These are phyloP conservation scores for Chionis minor DNA, from an alignment of 2,113 vertebrate genomes.

Conservation along the genomic window DNA sequence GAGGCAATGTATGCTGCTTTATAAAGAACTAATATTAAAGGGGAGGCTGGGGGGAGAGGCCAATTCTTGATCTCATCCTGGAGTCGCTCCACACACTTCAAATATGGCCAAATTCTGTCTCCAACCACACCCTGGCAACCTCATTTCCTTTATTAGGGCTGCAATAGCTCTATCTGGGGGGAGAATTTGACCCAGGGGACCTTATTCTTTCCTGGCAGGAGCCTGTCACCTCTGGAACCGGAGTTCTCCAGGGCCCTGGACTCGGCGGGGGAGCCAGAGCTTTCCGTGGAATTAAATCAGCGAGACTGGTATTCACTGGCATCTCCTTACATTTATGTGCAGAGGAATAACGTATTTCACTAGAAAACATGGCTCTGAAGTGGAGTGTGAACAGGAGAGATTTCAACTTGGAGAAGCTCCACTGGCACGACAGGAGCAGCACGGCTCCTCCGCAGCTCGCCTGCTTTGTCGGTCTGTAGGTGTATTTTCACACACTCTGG, in stretches of 20 bases:
- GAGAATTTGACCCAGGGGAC: neutral
- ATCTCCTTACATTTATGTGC: neutral
- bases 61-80: conserved; percentile 62
- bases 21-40: neutral
- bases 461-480: conserved; percentile 39
- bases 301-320: neutral
- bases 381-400: neutral
- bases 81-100: conserved; percentile 17
- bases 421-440: conserved; percentile 9
- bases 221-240: neutral
- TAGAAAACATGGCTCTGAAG: neutral
- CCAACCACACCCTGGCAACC: conserved; percentile 51
- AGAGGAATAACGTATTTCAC: neutral
- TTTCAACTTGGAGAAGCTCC: neutral
- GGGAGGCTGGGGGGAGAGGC: neutral
- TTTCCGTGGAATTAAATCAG: neutral
- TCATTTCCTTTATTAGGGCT: neutral
- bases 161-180: neutral
- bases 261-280: neutral
- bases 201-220: conserved; percentile 15
- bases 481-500: neutral
- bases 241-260: neutral
- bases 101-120: conserved; percentile 24
- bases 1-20: neutral
- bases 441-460: neutral